Base-by-base conservation (phyloP, 2,888 invertebrate genomes). In the Chironomus tentans region DNA sequence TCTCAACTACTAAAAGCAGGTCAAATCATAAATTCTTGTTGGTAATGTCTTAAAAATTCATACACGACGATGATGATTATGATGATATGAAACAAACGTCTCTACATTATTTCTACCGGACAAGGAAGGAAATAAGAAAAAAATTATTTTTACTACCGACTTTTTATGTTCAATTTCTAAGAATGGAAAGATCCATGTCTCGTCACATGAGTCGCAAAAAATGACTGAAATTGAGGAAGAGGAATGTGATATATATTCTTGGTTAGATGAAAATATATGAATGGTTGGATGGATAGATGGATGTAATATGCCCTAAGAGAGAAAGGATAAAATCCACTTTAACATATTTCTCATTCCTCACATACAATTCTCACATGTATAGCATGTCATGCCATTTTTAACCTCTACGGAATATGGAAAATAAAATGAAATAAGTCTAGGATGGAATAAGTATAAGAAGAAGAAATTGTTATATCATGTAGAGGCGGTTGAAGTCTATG, bases 201-300 rank as follows among this genome's bases (percentile, higher is more conserved):
- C 48, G 71, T 71, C 71, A 38, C 38, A 71, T 71, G 48, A 70
- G 70, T 48, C 70, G 48, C 18, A 70, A 70, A 70, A 22, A 47
- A 21, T 7, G 2, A 24, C n/a, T n/a, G n/a, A n/a, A 24, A 24
- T 24, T 24, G 22, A 24, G 22, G 28, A 10, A 38, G 38, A 38
- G 2, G 7, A 38, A 38, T 38, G 7, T 38, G 38, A 38, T 38
- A 10, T n/a, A n/a, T 38, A 38, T 7, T 38, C 38, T 38, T 10
- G 38, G 38, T 38, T 38, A 38, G 38, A 38, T 38, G 38, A 38
- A 38, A 38, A 38, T 38, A 10, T 38, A 38, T 38, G 38, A 38
- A 38, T 38, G 7, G 38, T 38, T 38, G 38, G 38, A 38, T 38
- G 38, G 28, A 28, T 28, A 28, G 28, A 28, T 28, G 28, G 38